Evolutionary conservation across 2,888 invertebrate genomes (phyloP).

Genomic region (Folsomia candida): DNA sequence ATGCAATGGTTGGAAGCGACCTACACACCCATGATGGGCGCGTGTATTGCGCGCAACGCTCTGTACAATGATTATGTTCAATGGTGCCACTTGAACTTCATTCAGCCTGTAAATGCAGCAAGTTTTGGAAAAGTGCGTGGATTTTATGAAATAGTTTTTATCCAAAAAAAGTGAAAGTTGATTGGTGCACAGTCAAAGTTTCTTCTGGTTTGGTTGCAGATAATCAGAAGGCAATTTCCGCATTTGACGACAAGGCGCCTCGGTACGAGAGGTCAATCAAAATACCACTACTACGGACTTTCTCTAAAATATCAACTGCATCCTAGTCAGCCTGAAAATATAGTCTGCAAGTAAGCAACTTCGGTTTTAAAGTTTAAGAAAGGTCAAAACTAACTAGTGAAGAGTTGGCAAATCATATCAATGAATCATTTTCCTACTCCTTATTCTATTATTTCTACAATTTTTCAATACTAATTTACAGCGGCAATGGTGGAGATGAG

Average conservation of each 20-base stretch:
- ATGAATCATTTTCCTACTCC: too few relatives aligned
- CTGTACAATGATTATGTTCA: conserved; percentile 58
- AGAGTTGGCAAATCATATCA: too few relatives aligned
- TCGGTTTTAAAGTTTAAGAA: too few relatives aligned
- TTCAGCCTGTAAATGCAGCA: conserved; percentile 59
- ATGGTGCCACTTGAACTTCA: conserved; percentile 56
- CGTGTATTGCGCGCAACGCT: conserved; percentile 58
- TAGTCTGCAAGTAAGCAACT: too few relatives aligned
- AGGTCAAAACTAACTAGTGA: too few relatives aligned
- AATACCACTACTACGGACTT: conserved; percentile 59
- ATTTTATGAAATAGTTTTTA: too few relatives aligned
- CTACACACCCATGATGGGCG: conserved; percentile 58
- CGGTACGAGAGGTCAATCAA: conserved; percentile 58
- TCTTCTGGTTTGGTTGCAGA: conserved; percentile 54
- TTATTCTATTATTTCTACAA: too few relatives aligned
- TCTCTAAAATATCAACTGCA: conserved; percentile 57
- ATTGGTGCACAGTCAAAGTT: not conserved
- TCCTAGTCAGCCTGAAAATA: too few relatives aligned
- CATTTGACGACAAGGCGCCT: conserved; percentile 57
- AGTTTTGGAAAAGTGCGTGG: conserved; percentile 60
- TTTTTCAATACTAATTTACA: too few relatives aligned
- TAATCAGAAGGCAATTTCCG: conserved; percentile 59
- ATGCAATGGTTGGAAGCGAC: conserved; percentile 57
- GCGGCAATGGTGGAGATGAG: too few relatives aligned
- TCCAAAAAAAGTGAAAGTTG: too few relatives aligned